A percentile compares a stretch with the other conserved stretches of the same genome.
Conservation (phyloP, 2,797 vertebrate species). For the Simalia tracyae region DNA sequence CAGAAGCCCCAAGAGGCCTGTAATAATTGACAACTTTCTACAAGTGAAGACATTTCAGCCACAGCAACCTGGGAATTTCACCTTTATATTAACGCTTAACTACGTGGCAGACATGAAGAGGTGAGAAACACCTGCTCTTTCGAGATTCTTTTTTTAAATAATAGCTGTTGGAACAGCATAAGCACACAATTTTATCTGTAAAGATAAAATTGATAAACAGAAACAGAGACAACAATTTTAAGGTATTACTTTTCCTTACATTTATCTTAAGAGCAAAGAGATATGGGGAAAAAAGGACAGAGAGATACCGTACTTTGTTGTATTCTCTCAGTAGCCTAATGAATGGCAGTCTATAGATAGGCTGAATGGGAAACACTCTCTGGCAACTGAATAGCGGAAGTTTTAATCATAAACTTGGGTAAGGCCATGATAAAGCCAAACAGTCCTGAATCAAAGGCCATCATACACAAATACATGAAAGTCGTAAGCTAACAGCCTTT, state of each 20-base stretch:
- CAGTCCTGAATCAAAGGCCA: background rate
- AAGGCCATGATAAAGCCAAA: background rate
- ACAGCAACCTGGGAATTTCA: background rate
- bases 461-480: accelerated
- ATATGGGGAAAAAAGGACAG: background rate
- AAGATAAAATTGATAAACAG: background rate
- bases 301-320: slow-evolving; percentile 5
- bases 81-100: accelerated
- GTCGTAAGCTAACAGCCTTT: background rate
- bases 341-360: slow-evolving; percentile 8
- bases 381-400: background rate
- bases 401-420: background rate
- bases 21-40: background rate
- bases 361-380: background rate
- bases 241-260: slow-evolving; percentile 10
- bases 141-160: background rate
- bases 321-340: background rate
- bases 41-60: slow-evolving; percentile 17
- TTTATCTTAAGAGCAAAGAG: slow-evolving; percentile 11
- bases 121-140: slow-evolving; percentile 1
- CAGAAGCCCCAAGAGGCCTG: slow-evolving; percentile 8
- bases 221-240: background rate
- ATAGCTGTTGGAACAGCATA: background rate
- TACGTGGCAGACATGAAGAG: background rate
- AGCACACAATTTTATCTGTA: slow-evolving; percentile 21